Percentiles rank a stretch among this genome's conserved stretches.
Evolutionary conservation across 2,797 vertebrate species (phyloP).

Genomic region (Otolemur crassicaudatus): DNA sequence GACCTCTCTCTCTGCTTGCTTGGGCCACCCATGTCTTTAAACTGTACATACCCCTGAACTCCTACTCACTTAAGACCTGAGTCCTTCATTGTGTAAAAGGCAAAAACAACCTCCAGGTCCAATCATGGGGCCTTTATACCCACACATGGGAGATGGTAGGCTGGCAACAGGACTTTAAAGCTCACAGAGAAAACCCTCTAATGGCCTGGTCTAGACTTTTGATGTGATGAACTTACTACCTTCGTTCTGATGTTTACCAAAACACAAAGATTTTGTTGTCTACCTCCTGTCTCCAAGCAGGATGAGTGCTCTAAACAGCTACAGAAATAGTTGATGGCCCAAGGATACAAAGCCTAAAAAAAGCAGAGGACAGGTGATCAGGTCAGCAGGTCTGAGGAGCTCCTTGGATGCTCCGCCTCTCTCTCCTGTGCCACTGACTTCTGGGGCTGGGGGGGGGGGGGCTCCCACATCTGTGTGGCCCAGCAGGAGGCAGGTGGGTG

Average conservation of each 20-base stretch:
- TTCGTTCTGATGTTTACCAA: conserved; percentile 20
- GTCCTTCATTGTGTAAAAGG: neutral
- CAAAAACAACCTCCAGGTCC: conserved; percentile 16
- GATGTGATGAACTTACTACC: neutral
- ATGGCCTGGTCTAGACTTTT: neutral
- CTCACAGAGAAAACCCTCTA: neutral
- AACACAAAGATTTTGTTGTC: neutral
- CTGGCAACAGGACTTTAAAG: neutral
- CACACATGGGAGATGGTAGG: neutral
- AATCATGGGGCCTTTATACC: neutral
- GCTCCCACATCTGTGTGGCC: neutral
- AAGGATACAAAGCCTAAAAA: conserved; percentile 73
- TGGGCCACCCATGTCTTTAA: conserved; percentile 65
- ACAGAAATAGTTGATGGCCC: conserved; percentile 70
- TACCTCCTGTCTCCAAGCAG: conserved; percentile 9
- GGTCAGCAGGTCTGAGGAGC: neutral
- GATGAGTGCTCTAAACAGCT: conserved; percentile 34
- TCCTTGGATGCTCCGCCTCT: neutral
- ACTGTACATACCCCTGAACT: conserved; percentile 5
- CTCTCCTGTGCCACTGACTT: neutral
- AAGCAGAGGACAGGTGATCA: conserved; percentile 63
- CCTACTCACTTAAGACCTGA: neutral
- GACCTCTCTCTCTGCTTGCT: conserved; percentile 42
- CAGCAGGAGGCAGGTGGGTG: neutral
- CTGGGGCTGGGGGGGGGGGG: neutral